Evolutionary conservation across 64 coral and sea anemone species (phyloP), one percentile per base, ranked within the genome.

Genomic region (Montipora efflorescens): DNA sequence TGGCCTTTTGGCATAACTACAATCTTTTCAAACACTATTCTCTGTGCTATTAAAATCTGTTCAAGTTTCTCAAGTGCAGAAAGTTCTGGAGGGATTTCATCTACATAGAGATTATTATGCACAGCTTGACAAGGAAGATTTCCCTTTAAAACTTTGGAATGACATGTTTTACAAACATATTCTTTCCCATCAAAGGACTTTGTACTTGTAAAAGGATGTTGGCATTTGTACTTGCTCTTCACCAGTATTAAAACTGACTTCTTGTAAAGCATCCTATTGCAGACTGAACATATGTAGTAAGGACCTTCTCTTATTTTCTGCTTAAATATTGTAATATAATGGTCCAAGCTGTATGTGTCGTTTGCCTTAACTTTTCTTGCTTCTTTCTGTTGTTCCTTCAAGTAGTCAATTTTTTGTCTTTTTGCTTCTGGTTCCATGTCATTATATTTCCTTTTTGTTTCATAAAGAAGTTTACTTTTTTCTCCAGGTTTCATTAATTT

Each of bases 11-110:
- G 55, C 75, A 90, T 90, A 14, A 91, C 36, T 13, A 80, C 46
- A 70, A 90, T 90, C 77, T 90, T 90, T 77, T 90, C 2, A 90
- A 90, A 90, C 21, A 90, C 89, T 70, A 90, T 90, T 50, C 89
- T 78, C 52, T 79, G 75, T 79, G 88, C 88, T 45, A 90, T 79
- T 0, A 90, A 48, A 64, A 90, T 90, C 25, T 76, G 88, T 0
- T 53, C 51, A 53, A 53, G 51, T 53, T 53, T 53, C 0, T 53
- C 51, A 23, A 76, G 74, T 76, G 23, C 5, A 76, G 74, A 76
- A 28, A 53, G 51, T 1, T 53, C 51, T 53, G 4, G 5, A 53
- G 51, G 51, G 51, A 53, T 53, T 53, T 53, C 8, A 53, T 53
- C 51, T 53, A 53, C 51, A 53, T 53, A 53, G 5, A 53, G 51